Base-by-base conservation (phyloP, 2,797 vertebrate species). In the Neopelma chrysocephalum region DNA sequence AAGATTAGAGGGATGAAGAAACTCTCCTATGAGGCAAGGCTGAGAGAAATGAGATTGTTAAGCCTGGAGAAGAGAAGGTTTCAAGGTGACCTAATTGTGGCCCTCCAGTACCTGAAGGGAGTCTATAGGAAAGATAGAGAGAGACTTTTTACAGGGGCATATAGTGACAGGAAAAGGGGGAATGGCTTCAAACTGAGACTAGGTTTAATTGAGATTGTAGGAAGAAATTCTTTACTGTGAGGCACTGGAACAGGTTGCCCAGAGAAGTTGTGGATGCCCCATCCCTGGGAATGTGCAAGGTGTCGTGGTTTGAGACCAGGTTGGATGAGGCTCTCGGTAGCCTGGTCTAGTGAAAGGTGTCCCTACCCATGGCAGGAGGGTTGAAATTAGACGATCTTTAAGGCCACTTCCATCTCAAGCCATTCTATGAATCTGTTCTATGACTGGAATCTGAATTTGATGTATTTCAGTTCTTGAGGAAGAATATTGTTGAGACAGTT, bases 21-120 rank as follows among this genome's bases (percentile, higher is more conserved):
- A 10, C 15, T 64, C 18, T 32, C 26, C 42, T 42, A 3, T 15
- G 29, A 22, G 32, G 8, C 62, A 78, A 15, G 0, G 0, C 8
- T 57, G 38, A 29, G 36, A 65, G 38, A 80, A 65, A 5, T 45
- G 6, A n/a, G 13, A 38, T 65, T 72, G 20, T 38, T 72, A 43
- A 72, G 11, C 38, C n/a, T 72, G 68, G 51, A 58, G 36, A 51
- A 51, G 15, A 43, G 36, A 38, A 32, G 13, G 43, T 32, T 65
- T 58, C 23, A 15, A 20, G 12, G 15, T 31, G 29, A 47, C 47
- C 10, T 20, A 5, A 69, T 14, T 77, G 6, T 23, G 38, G 12
- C 16, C 13, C 64, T 45, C 15, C 11, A 66, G 53, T 34, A 34
- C 15, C 56, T 53, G 23, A 81, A 73, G 8, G 16, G 4, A 58